Evolutionary conservation across 23 tunicate genomes (phyloP).

Genomic region (Oikopleura dioica): DNA sequence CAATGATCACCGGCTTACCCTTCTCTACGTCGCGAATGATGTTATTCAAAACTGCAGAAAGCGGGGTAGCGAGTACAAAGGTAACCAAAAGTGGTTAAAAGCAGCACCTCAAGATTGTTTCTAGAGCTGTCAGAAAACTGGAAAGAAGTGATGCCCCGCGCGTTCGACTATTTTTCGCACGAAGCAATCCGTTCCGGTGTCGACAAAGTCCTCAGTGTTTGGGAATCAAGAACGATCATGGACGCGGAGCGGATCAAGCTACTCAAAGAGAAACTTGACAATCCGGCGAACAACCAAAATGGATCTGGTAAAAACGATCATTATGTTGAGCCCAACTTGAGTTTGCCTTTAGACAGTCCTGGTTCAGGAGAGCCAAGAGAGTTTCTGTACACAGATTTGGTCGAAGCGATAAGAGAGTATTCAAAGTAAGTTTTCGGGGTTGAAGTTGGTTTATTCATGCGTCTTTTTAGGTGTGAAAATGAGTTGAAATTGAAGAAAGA

Average conservation of each 20-base stretch:
- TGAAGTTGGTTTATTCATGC: too few relatives aligned
- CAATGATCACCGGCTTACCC: not conserved
- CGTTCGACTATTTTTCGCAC: not conserved
- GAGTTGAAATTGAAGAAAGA: not conserved
- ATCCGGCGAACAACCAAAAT: too few relatives aligned
- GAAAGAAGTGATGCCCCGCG: not conserved
- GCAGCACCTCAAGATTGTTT: too few relatives aligned
- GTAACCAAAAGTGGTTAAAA: too few relatives aligned
- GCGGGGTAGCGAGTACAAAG: not conserved
- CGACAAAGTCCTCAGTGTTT: not conserved
- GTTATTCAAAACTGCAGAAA: not conserved
- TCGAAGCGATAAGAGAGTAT: not conserved
- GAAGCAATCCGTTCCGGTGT: not conserved
- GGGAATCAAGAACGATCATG: not conserved
- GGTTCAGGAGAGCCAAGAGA: not conserved
- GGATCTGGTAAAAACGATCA: too few relatives aligned
- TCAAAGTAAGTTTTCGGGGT: slow-evolving; percentile 12
- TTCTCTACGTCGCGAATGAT: not conserved
- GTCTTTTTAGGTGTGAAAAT: slow-evolving; percentile 1
- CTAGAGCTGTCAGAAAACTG: not conserved
- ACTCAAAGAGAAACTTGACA: not conserved
- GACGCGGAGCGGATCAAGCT: not conserved
- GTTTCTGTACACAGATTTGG: not conserved
- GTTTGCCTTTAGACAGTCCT: too few relatives aligned
- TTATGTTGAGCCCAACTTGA: too few relatives aligned